These are phyloP conservation scores for Oophaga pumilio DNA, from an alignment of 2,113 vertebrate species.

Conservation along the genomic window DNA sequence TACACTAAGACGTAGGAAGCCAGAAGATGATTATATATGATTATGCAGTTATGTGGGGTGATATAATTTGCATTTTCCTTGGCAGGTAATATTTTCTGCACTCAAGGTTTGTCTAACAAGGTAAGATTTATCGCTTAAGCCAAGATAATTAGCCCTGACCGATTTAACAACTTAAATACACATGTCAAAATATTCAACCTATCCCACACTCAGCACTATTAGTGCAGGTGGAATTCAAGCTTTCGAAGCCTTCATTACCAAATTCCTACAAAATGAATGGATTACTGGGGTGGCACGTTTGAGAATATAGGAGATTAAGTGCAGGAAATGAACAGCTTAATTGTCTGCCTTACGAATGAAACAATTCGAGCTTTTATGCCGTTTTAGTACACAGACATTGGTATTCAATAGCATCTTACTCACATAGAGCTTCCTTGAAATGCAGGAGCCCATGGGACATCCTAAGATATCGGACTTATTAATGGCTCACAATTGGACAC, in stretches of 20 bases:
- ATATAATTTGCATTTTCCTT: slow-evolving; percentile 47
- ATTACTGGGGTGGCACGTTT: slow-evolving; percentile 50
- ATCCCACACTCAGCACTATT: slow-evolving; percentile 41
- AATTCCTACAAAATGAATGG: slow-evolving; percentile 51
- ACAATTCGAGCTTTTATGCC: slow-evolving; percentile 32
- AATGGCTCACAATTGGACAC: background rate
- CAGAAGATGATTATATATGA: slow-evolving; percentile 40
- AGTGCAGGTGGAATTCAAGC: slow-evolving; percentile 37
- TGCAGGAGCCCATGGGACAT: slow-evolving; percentile 12
- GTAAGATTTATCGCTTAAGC: slow-evolving; percentile 47
- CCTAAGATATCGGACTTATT: slow-evolving; percentile 14
- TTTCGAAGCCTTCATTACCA: slow-evolving; percentile 41
- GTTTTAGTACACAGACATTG: slow-evolving; percentile 20
- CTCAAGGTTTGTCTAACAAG: slow-evolving; percentile 40
- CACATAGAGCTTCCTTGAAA: slow-evolving; percentile 26
- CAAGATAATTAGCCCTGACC: slow-evolving; percentile 51
- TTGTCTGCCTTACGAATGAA: slow-evolving; percentile 31
- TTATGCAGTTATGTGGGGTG: slow-evolving; percentile 22
- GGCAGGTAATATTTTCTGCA: slow-evolving; percentile 37
- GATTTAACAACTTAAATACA: slow-evolving; percentile 48
- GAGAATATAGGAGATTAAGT: slow-evolving; percentile 50
- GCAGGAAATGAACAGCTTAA: slow-evolving; percentile 52
- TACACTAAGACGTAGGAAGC: slow-evolving; percentile 24
- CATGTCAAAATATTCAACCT: slow-evolving; percentile 40
- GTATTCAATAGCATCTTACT: slow-evolving; percentile 17